Conservation (phyloP, 1,140 invertebrate species). For the Stratiolaelaps scimitus region DNA sequence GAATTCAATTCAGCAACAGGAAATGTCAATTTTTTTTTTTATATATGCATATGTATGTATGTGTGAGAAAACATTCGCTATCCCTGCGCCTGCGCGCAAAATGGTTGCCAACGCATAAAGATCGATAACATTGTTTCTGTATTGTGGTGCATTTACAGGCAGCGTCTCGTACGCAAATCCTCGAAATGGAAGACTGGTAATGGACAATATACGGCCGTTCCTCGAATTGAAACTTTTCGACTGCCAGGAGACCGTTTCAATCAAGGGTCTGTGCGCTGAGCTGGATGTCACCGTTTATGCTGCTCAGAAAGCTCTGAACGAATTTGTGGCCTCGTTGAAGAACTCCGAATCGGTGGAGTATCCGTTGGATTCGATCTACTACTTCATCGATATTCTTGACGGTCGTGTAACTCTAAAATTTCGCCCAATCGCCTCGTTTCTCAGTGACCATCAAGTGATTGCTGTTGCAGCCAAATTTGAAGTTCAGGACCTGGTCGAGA, state of each 20-base stretch:
- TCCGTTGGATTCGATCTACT: not conserved
- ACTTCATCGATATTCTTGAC: not conserved
- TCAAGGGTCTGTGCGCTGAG: slow-evolving; percentile 1
- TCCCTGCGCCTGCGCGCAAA: too few species aligned
- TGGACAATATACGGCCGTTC: too few species aligned
- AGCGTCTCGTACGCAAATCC: too few species aligned
- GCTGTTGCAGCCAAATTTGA: not conserved
- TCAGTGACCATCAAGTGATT: too few species aligned
- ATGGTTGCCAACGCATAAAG: too few species aligned
- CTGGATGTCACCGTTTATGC: not conserved
- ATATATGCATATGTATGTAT: too few species aligned
- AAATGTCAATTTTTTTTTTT: too few species aligned
- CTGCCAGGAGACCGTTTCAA: not conserved
- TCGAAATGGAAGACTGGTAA: too few species aligned
- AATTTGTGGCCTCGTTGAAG: not conserved
- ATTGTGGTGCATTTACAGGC: too few species aligned
- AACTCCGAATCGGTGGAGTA: not conserved
- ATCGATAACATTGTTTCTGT: too few species aligned
- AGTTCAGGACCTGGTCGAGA: slow-evolving; percentile 2
- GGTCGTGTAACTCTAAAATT: not conserved
- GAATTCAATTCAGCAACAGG: too few species aligned
- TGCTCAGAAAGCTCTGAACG: not conserved
- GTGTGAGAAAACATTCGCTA: too few species aligned
- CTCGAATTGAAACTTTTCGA: slow-evolving; percentile 10
- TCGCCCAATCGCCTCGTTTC: not conserved